Conservation (phyloP, 1,140 invertebrate genomes). For the Propsilocerus akamusi region DNA sequence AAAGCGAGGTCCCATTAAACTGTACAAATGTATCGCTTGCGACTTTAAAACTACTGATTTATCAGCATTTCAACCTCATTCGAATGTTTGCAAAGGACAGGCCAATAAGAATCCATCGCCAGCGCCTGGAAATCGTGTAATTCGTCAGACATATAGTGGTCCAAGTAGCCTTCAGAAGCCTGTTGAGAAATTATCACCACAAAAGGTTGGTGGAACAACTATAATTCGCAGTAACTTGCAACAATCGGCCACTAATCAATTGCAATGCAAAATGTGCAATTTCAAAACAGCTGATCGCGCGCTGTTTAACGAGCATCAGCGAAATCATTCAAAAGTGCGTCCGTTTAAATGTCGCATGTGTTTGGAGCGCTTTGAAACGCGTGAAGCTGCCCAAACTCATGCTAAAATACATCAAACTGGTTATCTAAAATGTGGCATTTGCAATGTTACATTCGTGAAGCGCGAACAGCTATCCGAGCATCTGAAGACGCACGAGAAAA, state of each 20-base stretch:
- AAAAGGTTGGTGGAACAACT: background rate
- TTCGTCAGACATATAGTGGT: background rate
- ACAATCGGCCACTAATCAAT: background rate
- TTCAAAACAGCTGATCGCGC: slow-evolving; percentile 22
- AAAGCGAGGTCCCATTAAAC: slow-evolving; percentile 13
- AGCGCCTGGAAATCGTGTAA: slow-evolving; percentile 18
- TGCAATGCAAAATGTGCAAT: slow-evolving; percentile 19
- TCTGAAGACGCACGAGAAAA: slow-evolving; percentile 18
- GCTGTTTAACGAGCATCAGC: slow-evolving; percentile 20
- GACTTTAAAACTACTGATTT: slow-evolving; percentile 24
- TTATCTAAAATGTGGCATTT: slow-evolving; percentile 23
- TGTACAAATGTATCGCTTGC: slow-evolving; percentile 24
- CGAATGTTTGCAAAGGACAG: slow-evolving; percentile 21
- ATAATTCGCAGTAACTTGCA: background rate
- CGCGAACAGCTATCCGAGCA: slow-evolving; percentile 20
- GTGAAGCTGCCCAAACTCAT: slow-evolving; percentile 20
- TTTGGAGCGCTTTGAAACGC: slow-evolving; percentile 21
- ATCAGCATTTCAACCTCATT: slow-evolving; percentile 22
- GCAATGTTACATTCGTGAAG: slow-evolving; percentile 21
- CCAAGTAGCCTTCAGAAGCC: background rate
- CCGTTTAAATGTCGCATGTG: slow-evolving; percentile 24
- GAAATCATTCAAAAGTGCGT: slow-evolving; percentile 21
- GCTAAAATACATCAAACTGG: slow-evolving; percentile 23
- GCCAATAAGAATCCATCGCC: slow-evolving; percentile 18
- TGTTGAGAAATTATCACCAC: background rate